Percentiles rank a stretch among this genome's conserved stretches.
Evolutionary conservation across 2,113 vertebrate genomes (phyloP).

Genomic region (Oreamnos americanus): DNA sequence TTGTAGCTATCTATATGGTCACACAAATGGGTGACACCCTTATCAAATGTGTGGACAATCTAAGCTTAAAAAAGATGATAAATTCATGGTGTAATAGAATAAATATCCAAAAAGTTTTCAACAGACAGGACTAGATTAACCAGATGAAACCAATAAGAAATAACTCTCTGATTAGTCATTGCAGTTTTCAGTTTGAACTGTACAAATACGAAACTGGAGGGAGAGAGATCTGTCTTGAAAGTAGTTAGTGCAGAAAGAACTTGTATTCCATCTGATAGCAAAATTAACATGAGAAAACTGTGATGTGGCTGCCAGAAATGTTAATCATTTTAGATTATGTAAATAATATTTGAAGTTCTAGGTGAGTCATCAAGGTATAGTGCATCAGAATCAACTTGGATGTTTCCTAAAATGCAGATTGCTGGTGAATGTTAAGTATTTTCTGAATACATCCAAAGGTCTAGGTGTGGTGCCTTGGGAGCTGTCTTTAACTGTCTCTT

Average conservation of each 20-base stretch:
- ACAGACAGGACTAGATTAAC: background rate
- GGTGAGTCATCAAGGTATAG: background rate
- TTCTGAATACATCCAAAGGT: background rate
- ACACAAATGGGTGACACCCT: background rate
- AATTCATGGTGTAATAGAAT: background rate
- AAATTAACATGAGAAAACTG: background rate
- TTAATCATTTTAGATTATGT: background rate
- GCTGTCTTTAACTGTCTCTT: background rate
- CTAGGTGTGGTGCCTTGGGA: background rate
- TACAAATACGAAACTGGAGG: background rate
- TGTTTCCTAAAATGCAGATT: background rate
- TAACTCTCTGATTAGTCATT: background rate
- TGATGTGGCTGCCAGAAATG: background rate
- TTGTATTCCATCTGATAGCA: background rate
- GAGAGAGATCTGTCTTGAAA: background rate
- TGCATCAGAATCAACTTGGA: background rate
- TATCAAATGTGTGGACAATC: background rate
- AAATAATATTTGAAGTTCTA: background rate
- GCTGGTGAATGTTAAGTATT: background rate
- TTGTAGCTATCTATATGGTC: background rate
- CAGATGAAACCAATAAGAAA: background rate
- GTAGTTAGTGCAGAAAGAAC: background rate
- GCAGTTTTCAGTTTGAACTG: background rate
- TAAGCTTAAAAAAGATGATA: background rate
- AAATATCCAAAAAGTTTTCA: background rate